These are phyloP conservation scores for Ophion costatus DNA, from an alignment of 2,888 invertebrate species.

Conservation along the genomic window DNA sequence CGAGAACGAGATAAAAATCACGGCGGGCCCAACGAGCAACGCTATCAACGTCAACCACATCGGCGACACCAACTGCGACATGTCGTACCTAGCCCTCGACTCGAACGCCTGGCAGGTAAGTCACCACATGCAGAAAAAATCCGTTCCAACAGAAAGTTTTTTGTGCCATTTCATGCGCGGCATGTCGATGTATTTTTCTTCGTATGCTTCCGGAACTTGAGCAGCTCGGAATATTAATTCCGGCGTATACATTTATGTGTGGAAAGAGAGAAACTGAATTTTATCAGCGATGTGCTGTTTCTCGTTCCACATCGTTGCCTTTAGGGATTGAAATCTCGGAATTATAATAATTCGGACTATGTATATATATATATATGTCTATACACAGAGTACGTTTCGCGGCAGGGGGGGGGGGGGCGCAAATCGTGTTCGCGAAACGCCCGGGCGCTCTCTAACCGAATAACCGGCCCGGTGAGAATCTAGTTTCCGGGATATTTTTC, in stretches of 20 bases:
- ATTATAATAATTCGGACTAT: neutral
- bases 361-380: neutral
- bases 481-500: slow-evolving; percentile 64
- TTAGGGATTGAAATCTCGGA: neutral
- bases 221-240: no score
- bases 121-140: slow-evolving; percentile 30
- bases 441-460: slow-evolving; percentile 54
- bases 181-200: no score
- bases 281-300: neutral
- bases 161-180: no score
- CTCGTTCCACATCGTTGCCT: neutral
- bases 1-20: slow-evolving; percentile 54
- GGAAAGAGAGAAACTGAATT: neutral
- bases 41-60: slow-evolving; percentile 43
- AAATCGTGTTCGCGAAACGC: neutral
- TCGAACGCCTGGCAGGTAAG: slow-evolving; percentile 84
- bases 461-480: slow-evolving; percentile 58
- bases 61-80: slow-evolving; percentile 74
- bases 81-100: slow-evolving; percentile 84
- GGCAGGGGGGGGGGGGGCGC: neutral
- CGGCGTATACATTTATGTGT: neutral
- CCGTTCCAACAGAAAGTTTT: neutral
- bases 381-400: neutral
- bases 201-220: no score
- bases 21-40: slow-evolving; percentile 61